Evolutionary conservation across 2,113 vertebrate genomes (phyloP).

Genomic region (Etia nguti): DNA sequence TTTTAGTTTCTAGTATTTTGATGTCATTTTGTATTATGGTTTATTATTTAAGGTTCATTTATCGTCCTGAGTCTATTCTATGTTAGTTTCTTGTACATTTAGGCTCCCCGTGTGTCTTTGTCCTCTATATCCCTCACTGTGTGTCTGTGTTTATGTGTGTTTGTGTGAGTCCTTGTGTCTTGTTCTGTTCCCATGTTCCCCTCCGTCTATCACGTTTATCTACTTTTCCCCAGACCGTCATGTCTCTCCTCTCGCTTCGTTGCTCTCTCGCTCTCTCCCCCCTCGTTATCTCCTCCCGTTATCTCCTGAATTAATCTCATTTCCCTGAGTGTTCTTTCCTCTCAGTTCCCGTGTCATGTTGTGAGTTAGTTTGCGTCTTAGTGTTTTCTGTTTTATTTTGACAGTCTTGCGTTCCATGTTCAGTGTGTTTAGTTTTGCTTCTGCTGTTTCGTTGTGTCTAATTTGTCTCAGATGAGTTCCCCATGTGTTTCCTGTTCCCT

Average conservation of each 20-base stretch:
- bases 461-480: background rate
- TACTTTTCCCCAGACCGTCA: background rate
- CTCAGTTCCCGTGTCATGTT: background rate
- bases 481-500: background rate
- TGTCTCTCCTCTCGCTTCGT: background rate
- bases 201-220: background rate
- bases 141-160: background rate
- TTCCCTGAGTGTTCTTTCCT: background rate
- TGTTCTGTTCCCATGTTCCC: background rate
- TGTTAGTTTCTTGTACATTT: background rate
- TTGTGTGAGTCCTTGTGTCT: background rate
- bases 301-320: fast-evolving
- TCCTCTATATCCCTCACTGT: background rate
- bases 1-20: background rate
- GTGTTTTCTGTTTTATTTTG: background rate
- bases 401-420: background rate
- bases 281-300: background rate
- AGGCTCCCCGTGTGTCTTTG: background rate
- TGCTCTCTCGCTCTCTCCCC: background rate
- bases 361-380: background rate
- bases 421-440: background rate
- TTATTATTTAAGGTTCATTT: background rate
- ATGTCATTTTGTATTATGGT: background rate
- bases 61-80: background rate
- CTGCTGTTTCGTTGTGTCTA: background rate